phyloP scores from a whole-genome alignment of 2,797 vertebrate species.

The Miichthys miiuy region DNA sequence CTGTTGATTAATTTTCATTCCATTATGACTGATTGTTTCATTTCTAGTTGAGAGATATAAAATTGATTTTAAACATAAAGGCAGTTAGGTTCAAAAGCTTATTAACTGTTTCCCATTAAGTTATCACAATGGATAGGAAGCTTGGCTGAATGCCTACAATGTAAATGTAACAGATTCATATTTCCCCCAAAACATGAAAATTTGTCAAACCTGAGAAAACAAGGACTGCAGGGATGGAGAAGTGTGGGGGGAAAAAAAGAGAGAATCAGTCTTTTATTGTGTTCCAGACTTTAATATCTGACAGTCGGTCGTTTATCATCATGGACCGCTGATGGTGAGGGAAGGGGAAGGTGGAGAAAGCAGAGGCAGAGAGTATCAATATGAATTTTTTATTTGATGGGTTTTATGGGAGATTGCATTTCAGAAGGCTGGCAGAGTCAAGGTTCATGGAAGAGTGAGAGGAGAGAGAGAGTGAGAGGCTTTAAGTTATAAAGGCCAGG shows the following conservation, averaged over 20 bases:
- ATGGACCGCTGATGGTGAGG: constrained; percentile 66
- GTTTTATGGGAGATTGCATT: constrained; percentile 83
- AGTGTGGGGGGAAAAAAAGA: constrained; percentile 29
- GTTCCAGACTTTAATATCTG: constrained; percentile 81
- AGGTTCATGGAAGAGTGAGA: constrained; percentile 66
- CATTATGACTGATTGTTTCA: neutral
- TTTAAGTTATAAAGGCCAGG: constrained; percentile 56
- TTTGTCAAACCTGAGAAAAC: constrained; percentile 35
- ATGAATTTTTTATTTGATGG: constrained; percentile 85
- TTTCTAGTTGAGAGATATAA: neutral
- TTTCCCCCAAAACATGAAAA: constrained; percentile 25
- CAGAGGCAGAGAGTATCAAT: constrained; percentile 77
- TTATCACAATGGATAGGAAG: neutral
- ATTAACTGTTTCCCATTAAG: neutral
- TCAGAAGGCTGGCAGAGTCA: constrained; percentile 70
- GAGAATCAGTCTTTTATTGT: constrained; percentile 74
- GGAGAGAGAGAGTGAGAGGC: constrained; percentile 42
- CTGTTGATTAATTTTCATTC: neutral
- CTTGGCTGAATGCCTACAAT: neutral
- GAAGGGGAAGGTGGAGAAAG: constrained; percentile 65
- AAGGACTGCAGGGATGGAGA: constrained; percentile 22
- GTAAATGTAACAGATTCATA: neutral
- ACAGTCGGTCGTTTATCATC: constrained; percentile 81
- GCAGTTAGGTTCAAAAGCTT: neutral
- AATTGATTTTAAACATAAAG: constrained; percentile 5